Conservation (phyloP, 2,113 vertebrate genomes). For the Monopterus albus region DNA sequence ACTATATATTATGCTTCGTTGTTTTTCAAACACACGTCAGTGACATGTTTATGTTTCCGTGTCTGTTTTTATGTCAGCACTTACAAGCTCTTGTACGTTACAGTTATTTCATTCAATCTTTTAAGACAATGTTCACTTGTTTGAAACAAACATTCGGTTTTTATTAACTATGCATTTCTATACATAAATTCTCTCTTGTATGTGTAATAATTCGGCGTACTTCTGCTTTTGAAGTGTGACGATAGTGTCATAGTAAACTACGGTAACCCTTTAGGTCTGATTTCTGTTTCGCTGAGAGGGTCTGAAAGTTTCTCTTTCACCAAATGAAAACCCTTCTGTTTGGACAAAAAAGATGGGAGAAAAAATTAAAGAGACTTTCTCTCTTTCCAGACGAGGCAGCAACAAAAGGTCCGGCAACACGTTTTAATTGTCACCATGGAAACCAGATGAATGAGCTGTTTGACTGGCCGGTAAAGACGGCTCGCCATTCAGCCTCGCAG, state of each 20-base stretch:
- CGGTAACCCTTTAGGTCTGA: too few relatives aligned
- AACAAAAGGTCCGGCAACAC: slow-evolving; percentile 94
- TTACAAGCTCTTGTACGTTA: neutral
- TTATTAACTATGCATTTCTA: too few relatives aligned
- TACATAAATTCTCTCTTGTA: too few relatives aligned
- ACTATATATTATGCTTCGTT: neutral
- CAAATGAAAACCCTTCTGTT: slow-evolving; percentile 85
- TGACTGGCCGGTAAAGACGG: slow-evolving; percentile 93
- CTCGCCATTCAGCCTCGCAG: slow-evolving; percentile 85
- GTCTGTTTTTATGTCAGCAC: neutral
- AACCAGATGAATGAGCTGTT: slow-evolving; percentile 98
- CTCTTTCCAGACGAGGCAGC: slow-evolving; percentile 86
- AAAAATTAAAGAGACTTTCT: slow-evolving; percentile 56
- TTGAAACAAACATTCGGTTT: too few relatives aligned
- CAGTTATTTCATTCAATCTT: neutral
- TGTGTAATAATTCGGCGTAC: too few relatives aligned
- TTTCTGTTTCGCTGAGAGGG: slow-evolving; percentile 8
- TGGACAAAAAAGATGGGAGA: slow-evolving; percentile 15
- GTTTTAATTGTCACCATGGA: slow-evolving; percentile 97
- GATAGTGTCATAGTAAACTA: too few relatives aligned
- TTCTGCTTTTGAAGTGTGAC: too few relatives aligned
- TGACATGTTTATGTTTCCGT: neutral
- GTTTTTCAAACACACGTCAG: neutral
- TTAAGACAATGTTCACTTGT: neutral
- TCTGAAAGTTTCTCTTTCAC: slow-evolving; percentile 54